Evolutionary conservation across 2,888 invertebrate genomes (phyloP), one percentile per base, ranked within the genome.

Genomic region (Diachrysia chrysitis): DNA sequence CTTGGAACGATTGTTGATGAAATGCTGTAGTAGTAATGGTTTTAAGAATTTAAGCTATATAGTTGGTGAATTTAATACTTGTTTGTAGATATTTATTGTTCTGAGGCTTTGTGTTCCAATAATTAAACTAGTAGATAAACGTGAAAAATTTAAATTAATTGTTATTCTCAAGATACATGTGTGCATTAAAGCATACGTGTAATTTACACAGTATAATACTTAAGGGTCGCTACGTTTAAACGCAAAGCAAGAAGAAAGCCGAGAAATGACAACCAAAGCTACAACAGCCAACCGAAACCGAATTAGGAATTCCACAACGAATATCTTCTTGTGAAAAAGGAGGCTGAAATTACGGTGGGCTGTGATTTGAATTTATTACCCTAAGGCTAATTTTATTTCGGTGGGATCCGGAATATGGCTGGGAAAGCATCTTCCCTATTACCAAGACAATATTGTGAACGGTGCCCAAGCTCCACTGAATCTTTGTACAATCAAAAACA

Each of bases 321-420:
- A 93, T 92, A 91, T 93, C 90, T 91, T 86, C 86, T 89, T 87
- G 91, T 87, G 90, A 90, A 93, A 92, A 93, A 93, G 90, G 90
- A 91, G 90, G 89, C 89, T 87, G 87, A 90, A 93, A 93, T 93
- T 93, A 92, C 90, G 89, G 87, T 87, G 87, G 83, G 89, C 86
- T 92, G 93, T 94, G 94, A 95, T 95, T 94, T 93, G 93, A 93
- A 94, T 94, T 94, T 93, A 94, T 93, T 93, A 91, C 92, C 88
- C 88, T 83, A 86, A 90, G 90, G 92, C 92, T 94, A 93, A 94
- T 94, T 93, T 94, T 93, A 92, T 93, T 94, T 93, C 86, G 85
- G 85, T 79, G 85, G 83, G 86, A 83, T 87, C 79, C 82, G 82
- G 85, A 85, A 88, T 90, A 87, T 87, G 85, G 87, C 78, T 72